Conservation (phyloP, 1,140 invertebrate species). For the Brachionus rubens region DNA sequence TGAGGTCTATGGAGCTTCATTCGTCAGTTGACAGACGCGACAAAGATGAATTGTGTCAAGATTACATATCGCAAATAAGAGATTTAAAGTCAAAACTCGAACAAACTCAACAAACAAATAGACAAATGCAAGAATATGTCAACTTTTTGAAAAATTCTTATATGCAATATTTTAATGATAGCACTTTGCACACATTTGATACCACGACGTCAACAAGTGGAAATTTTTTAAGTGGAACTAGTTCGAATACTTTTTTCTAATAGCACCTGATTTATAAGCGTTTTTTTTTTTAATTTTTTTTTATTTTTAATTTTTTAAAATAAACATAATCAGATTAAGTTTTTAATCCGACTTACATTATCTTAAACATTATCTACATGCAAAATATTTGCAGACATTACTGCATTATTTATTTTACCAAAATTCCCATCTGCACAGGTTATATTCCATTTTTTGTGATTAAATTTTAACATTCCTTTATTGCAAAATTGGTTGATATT, state of each 20-base stretch:
- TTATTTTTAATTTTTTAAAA: conserved; percentile 2
- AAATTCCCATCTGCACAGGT: too few species aligned
- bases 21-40: not conserved
- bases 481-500: too few species aligned
- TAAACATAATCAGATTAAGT: not conserved
- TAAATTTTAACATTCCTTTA: too few species aligned
- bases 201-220: not conserved
- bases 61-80: conserved; percentile 24
- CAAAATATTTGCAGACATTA: too few species aligned
- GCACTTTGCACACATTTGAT: conserved; percentile 21
- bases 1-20: conserved; percentile 7
- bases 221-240: conserved; percentile 5
- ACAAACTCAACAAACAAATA: conserved; percentile 22
- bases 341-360: too few species aligned
- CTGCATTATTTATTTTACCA: too few species aligned
- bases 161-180: conserved; percentile 32
- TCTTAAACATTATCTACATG: too few species aligned
- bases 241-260: conserved; percentile 25
- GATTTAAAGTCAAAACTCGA: conserved; percentile 38
- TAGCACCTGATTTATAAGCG: too few species aligned
- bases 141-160: conserved; percentile 46
- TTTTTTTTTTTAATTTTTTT: not conserved
- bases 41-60: conserved; percentile 25
- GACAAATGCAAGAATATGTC: conserved; percentile 42
- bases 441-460: too few species aligned